Base-by-base conservation (phyloP, 2,888 invertebrate genomes). In the Teinopalpus imperialis region DNA sequence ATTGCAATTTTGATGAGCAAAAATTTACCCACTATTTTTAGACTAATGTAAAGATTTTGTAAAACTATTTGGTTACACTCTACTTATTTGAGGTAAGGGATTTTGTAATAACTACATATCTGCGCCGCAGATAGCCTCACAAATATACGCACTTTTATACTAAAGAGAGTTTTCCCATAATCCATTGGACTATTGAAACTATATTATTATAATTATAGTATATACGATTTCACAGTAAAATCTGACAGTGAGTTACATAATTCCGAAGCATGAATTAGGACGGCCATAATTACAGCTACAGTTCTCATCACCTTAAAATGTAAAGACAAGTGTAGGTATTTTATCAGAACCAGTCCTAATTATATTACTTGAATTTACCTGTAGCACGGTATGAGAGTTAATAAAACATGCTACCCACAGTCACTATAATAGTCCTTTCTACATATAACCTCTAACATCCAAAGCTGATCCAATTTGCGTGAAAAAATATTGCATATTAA, bases 401-500 rank as follows among this genome's bases (percentile, higher is more conserved):
- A 67, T 59, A 53, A 71, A 66, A 58, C 66, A 53, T 48, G 57
- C 73, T 75, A 77, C 65, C 49, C 63, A 69, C 60, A 66, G 56
- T 63, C 37, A 44, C 71, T 77, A 79, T 66, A 44, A 63, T 61
- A 57, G 27, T 61, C 55, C 59, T 50, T 52, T 56, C 72, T 77
- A 78, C 54, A 53, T 50, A 66, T 63, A 68, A 54, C 68, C 64
- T 53, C 71, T 78, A 79, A 85, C 85, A 86, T 68, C 64, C 72
- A 86, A 86, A 86, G 86, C 86, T 59, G 66, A 66, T 63, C 62
- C n/a, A 63, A 65, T 68, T 69, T 59, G 71, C 75, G 76, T 82
- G 80, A 70, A 79, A 82, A 81, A 81, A 80, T 81, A 81, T 77
- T 69, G 67, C 72, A 65, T 77, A 69, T 66, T 63, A 63, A 61